Conservation (phyloP, 2,888 invertebrate species). For the Prostheceraeus crozeri region DNA sequence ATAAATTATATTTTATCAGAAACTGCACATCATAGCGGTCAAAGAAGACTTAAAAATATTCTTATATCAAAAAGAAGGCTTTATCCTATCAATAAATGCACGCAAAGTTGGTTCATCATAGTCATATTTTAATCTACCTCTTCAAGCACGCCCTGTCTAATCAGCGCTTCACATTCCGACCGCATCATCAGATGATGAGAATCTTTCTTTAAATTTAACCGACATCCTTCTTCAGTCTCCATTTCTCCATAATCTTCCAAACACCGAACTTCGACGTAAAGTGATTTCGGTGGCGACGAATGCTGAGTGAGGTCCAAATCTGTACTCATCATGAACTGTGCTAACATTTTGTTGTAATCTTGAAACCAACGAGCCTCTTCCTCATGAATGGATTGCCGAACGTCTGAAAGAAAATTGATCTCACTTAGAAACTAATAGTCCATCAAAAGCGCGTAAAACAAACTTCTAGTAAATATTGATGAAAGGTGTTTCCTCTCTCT, state of each 20-base stretch:
- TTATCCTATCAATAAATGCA: too few species aligned
- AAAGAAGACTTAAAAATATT: too few species aligned
- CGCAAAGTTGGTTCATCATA: too few species aligned
- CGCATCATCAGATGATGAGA: constrained; percentile 77
- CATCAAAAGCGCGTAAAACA: too few species aligned
- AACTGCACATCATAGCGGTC: too few species aligned
- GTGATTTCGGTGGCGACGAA: constrained; percentile 78
- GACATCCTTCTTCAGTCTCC: constrained; percentile 85
- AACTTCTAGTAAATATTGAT: too few species aligned
- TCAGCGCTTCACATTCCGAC: constrained; percentile 77
- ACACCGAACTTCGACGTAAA: constrained; percentile 79
- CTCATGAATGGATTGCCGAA: constrained; percentile 31
- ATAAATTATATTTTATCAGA: too few species aligned
- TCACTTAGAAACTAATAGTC: too few species aligned
- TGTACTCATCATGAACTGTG: constrained; percentile 77
- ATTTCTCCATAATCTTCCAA: constrained; percentile 82
- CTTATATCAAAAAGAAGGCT: too few species aligned
- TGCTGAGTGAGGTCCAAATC: constrained; percentile 73
- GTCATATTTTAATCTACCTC: too few species aligned
- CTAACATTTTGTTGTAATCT: constrained; percentile 74
- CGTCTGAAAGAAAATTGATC: too few species aligned
- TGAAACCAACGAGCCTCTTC: constrained; percentile 70
- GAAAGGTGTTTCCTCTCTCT: too few species aligned
- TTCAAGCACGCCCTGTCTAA: constrained; percentile 72
- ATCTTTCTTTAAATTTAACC: constrained; percentile 76